Base-by-base conservation (phyloP, 1,140 invertebrate genomes). In the Drosophila truncata region DNA sequence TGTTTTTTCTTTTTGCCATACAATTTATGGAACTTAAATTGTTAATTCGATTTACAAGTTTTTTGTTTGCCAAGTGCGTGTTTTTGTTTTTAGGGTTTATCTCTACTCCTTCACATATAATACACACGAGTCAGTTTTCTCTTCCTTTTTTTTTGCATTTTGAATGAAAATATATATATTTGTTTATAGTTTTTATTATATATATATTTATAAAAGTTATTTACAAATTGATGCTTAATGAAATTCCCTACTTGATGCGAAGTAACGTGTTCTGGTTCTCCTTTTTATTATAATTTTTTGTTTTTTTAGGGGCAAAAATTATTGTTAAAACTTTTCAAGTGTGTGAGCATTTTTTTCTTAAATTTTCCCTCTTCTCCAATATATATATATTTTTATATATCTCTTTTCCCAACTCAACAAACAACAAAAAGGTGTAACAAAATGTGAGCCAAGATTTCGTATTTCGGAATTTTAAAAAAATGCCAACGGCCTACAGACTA, bases 271-370 rank as follows among this genome's bases (percentile, higher is more conserved):
- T 54, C 50, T 54, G 75, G 63, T 54, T 63, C 73, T 78, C 62
- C 37, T 29, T 55, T 58, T 60, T 78, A 49, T 52, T 41, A 52
- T 74, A 59, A 46, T 70, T 59, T 70, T 76, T 55, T 60, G 35
- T 57, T 25, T 75, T 75, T 64, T 62, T 57, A 41, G 23, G 47
- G 60, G 58, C 72, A 58, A 75, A 64, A 78, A 84, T 84, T 82
- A 87, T 91, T 79, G 72, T 87, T 81, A 73, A 78, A 92, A 92
- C 91, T 92, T 92, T 92, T 91, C 71, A 92, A 92, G 91, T 92
- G 84, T 86, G 78, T 92, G 91, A 92, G 91, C 91, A 92, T 92
- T 91, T 78, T 78, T 65, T 71, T 55, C 31, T 54, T 35, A 37
- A 35, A 23, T 37, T 52, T 54, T 23, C 20, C 14, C 4, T 20